phyloP scores from a whole-genome alignment of 1,140 invertebrate genomes.

The Saccostrea glomerata region DNA sequence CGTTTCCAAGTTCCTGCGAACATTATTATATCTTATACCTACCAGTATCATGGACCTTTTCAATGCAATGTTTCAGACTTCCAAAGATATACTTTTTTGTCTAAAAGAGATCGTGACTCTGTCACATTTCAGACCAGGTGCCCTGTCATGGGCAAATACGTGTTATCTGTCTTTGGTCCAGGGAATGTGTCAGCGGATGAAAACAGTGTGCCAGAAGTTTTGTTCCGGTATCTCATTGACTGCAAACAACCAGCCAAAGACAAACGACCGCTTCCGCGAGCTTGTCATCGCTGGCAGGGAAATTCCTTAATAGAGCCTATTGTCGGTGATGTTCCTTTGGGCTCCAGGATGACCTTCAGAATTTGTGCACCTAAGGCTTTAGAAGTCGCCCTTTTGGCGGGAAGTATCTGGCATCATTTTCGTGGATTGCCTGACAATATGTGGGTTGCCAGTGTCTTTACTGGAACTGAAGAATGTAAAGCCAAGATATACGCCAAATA shows the following conservation, averaged over 20 bases:
- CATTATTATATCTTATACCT: slow-evolving; percentile 69
- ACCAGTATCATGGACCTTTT: slow-evolving; percentile 71
- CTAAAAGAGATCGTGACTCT: slow-evolving; percentile 67
- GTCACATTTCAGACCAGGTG: slow-evolving; percentile 73
- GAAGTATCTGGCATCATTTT: slow-evolving; percentile 75
- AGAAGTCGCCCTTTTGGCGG: slow-evolving; percentile 74
- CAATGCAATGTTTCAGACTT: slow-evolving; percentile 70
- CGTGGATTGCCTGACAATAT: slow-evolving; percentile 68
- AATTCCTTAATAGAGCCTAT: slow-evolving; percentile 75
- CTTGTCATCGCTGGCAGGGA: slow-evolving; percentile 75
- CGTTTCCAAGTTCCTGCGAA: slow-evolving; percentile 69
- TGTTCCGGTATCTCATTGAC: slow-evolving; percentile 76
- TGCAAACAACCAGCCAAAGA: slow-evolving; percentile 71
- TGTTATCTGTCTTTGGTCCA: slow-evolving; percentile 74
- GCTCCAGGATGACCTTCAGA: slow-evolving; percentile 70
- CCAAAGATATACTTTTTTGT: slow-evolving; percentile 74
- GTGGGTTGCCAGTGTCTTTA: slow-evolving; percentile 75
- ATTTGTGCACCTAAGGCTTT: slow-evolving; percentile 71
- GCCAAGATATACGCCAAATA: slow-evolving; percentile 75
- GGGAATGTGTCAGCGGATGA: slow-evolving; percentile 62
- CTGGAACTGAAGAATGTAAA: slow-evolving; percentile 68
- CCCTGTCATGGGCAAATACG: slow-evolving; percentile 75
- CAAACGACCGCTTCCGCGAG: slow-evolving; percentile 72
- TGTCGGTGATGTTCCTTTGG: slow-evolving; percentile 69
- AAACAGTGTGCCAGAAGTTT: slow-evolving; percentile 67